Conservation (phyloP, 2,113 vertebrate species). For the Thryonomys swinderianus region DNA sequence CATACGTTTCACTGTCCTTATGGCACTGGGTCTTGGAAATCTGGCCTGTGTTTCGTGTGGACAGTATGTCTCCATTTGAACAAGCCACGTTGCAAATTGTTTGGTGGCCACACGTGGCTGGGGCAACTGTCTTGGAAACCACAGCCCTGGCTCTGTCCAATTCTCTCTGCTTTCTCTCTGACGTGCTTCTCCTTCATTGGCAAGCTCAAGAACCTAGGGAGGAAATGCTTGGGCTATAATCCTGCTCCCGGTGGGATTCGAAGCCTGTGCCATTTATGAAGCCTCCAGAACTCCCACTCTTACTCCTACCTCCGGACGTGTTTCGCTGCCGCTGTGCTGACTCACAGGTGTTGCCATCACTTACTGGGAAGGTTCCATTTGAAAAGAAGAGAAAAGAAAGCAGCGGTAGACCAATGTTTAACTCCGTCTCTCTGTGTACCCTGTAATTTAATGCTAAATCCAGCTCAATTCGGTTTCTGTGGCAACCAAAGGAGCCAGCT, state of each 20-base stretch:
- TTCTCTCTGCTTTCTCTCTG: background rate
- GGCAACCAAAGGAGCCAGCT: slow-evolving; percentile 67
- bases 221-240: background rate
- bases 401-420: slow-evolving; percentile 49
- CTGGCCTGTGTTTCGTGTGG: rapidly evolving
- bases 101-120: rapidly evolving
- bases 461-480: slow-evolving; percentile 66
- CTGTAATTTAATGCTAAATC: slow-evolving; percentile 72
- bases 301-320: background rate
- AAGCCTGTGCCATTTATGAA: background rate
- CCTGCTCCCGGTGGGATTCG: background rate
- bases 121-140: background rate
- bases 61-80: background rate
- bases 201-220: background rate
- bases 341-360: background rate
- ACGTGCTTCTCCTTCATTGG: background rate
- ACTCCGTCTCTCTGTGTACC: slow-evolving; percentile 19
- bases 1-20: background rate
- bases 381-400: slow-evolving; percentile 49
- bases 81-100: background rate
- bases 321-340: background rate
- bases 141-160: background rate
- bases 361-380: background rate
- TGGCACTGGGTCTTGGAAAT: background rate
- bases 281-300: background rate